Percentiles rank a stretch among this genome's conserved stretches.
Conservation (phyloP, 2,113 vertebrate species). For the Rallus limicola region DNA sequence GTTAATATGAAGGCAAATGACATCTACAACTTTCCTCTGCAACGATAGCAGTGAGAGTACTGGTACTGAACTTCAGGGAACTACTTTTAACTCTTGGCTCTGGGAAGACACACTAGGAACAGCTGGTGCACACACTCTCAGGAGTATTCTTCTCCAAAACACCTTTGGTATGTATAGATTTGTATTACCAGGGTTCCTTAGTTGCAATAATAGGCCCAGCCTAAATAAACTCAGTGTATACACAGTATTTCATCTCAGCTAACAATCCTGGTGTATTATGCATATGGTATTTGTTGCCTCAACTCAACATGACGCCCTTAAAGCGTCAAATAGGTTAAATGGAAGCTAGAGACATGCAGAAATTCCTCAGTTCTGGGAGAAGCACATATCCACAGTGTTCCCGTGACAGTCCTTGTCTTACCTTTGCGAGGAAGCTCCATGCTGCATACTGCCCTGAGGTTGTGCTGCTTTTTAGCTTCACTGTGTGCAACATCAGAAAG, state of each 20-base stretch:
- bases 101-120: not conserved
- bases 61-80: not conserved
- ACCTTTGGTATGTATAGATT: not conserved
- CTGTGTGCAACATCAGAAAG: slow-evolving; percentile 83
- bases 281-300: not conserved
- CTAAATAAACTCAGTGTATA: not conserved
- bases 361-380: not conserved
- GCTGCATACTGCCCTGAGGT: slow-evolving; percentile 81
- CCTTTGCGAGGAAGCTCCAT: slow-evolving; percentile 93
- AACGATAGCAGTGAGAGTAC: not conserved
- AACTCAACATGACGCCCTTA: rapidly evolving
- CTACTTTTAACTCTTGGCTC: not conserved
- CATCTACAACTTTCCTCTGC: not conserved
- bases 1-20: not conserved
- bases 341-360: not conserved
- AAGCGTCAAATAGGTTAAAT: rapidly evolving
- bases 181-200: not conserved
- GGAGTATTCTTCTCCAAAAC: not conserved
- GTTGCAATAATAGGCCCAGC: not conserved
- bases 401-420: slow-evolving; percentile 61
- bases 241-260: not conserved
- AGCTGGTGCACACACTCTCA: not conserved
- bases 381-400: not conserved
- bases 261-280: not conserved
- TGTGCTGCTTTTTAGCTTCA: slow-evolving; percentile 83